Evolutionary conservation across 2,113 vertebrate species (phyloP), one percentile per base, ranked within the genome.

Genomic region (Xenopus borealis): DNA sequence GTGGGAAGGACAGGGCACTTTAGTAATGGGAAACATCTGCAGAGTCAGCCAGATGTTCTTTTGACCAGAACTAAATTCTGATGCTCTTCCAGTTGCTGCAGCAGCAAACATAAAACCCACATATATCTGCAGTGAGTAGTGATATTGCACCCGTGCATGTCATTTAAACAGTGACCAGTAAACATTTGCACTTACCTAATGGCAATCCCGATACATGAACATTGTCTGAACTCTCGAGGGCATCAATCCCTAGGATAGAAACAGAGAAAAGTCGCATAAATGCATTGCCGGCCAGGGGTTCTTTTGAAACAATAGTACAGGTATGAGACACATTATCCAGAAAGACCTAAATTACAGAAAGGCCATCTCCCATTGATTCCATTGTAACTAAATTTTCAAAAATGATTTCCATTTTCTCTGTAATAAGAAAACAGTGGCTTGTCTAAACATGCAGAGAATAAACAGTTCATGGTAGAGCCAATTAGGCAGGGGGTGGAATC

Each of bases 121-220:
- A 50, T 9, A 50, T 50, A 50, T 40, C 33, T 40, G 33, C 33
- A 40, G 33, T 40, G 33, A 40, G 33, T 12, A 50, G 47, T 13
- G 47, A 50, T 12, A 50, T 50, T 50, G 14, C 14, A 50, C 11
- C 47, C 47, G 14, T 40, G 33, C 33, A 40, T 40, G 33, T 40
- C 3, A 58, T 9, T 18, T 58, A 58, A 11, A 61, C 19, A 61
- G 7, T 20, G 27, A 1, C 10, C 18, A 27, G 13, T 11, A 12
- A 61, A n/a, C n/a, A n/a, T n/a, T 20, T 10, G n/a, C n/a, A 1
- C 95, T 95, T 91, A 98, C 97, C 97, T 59, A 91, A 93, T 72
- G 95, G 94, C 80, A 95, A 88, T 84, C 93, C 94, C 69, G 95
- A 95, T 84, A 96, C 93, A 79, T 94, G 95, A 82, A 97, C 89